Base-by-base conservation (phyloP, 2,113 vertebrate genomes). In the Noturus placidus region DNA sequence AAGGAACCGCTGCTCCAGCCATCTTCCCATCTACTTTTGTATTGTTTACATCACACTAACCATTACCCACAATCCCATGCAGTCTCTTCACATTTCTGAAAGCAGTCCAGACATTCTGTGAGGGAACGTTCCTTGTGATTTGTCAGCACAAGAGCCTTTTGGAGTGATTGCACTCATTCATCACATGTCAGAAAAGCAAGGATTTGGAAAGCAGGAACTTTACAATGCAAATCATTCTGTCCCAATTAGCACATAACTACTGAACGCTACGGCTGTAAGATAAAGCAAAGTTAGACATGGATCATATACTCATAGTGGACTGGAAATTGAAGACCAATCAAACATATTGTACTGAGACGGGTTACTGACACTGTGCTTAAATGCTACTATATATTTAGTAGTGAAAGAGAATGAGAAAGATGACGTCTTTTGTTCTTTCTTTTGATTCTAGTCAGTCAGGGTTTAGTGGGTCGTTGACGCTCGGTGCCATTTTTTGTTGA, bases 141-240 rank as follows among this genome's bases (percentile, higher is more conserved):
- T 38, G 15, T 35, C 67, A 35, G 67, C 67, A 35, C 30, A 70
- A 70, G 67, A 65, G 63, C 63, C 63, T 65, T 65, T n/a, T 27
- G 63, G 27, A 65, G 63, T 70, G 67, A 70, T 70, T 70, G 67
- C 67, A 35, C 67, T 35, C 67, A 70, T 70, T 70, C 67, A 70
- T 70, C 67, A 70, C 35, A 70, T 70, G 33, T 35, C 67, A 70
- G 15, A 70, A 70, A 70, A 70, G 67, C 67, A 70, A 35, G 6
- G 67, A 70, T 70, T 70, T 70, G 17, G 67, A 70, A 17, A 70
- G 67, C 17, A 20, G 17, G 30, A 70, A 7, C 67, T 70, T 70
- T 70, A 70, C 67, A 70, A 70, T 30, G 33, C 67, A 70, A 70
- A 70, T 70, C 30, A 38, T 35, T 70, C 67, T 35, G 67, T 35